Percentiles rank a stretch among this genome's conserved stretches.
phyloP scores from a whole-genome alignment of 1,140 invertebrate genomes.

The Platyura marginata region DNA sequence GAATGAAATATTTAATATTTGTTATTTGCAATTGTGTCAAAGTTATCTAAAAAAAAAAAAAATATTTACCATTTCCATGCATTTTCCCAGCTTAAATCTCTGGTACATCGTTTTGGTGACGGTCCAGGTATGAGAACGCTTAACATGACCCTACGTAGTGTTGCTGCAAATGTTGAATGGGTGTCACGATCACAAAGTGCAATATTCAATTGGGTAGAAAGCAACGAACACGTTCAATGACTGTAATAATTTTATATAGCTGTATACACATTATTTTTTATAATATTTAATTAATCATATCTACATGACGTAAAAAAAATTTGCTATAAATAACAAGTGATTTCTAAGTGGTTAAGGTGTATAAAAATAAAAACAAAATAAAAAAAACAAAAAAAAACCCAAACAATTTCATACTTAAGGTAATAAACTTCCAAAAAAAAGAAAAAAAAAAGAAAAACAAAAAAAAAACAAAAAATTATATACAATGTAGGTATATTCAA shows the following conservation, averaged over 20 bases:
- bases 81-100: slow-evolving; percentile 16
- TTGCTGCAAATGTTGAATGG: slow-evolving; percentile 24
- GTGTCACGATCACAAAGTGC: slow-evolving; percentile 20
- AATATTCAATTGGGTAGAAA: slow-evolving; percentile 23
- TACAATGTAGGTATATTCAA: neutral
- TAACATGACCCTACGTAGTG: slow-evolving; percentile 23
- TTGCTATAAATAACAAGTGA: neutral
- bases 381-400: neutral
- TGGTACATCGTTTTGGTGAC: slow-evolving; percentile 22
- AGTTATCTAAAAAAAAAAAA: too few species aligned
- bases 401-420: neutral
- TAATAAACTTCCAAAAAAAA: neutral
- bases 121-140: slow-evolving; percentile 22
- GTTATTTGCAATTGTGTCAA: too few species aligned
- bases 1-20: too few species aligned
- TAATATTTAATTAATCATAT: neutral
- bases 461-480: too few species aligned
- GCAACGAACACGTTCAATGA: slow-evolving; percentile 8
- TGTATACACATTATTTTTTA: neutral
- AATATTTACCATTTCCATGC: too few species aligned
- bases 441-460: neutral
- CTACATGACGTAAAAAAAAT: neutral
- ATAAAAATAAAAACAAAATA: neutral
- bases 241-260: neutral
- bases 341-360: too few species aligned